Evolutionary conservation across 2,113 vertebrate species (phyloP).

Genomic region (Nipponia nippon): DNA sequence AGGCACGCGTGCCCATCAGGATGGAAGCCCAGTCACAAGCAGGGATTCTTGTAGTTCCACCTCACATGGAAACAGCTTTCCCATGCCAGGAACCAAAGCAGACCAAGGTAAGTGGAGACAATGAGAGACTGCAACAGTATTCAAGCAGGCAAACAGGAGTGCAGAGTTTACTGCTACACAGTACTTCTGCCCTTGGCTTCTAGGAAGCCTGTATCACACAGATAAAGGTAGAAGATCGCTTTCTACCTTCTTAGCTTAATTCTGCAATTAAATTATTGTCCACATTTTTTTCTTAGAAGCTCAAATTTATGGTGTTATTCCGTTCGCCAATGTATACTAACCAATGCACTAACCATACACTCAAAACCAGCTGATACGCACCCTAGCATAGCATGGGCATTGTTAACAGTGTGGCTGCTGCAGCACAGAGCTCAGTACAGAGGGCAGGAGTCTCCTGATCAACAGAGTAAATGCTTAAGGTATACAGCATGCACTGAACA

Average conservation of each 20-base stretch:
- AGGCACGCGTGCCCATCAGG: not conserved
- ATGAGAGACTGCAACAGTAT: not conserved
- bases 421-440: not conserved
- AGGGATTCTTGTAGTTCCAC: not conserved
- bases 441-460: not conserved
- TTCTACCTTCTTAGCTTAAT: too few species aligned
- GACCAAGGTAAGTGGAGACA: not conserved
- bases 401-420: not conserved
- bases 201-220: not conserved
- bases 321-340: too few species aligned
- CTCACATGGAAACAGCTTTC: not conserved
- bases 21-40: not conserved
- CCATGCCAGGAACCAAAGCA: not conserved
- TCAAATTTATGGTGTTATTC: not conserved
- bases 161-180: not conserved
- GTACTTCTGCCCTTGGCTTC: not conserved
- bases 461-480: not conserved
- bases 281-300: not conserved
- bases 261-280: not conserved
- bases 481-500: fast-evolving
- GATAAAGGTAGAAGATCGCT: not conserved
- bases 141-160: not conserved
- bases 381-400: not conserved
- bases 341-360: not conserved
- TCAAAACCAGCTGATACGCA: not conserved